Percentiles rank a stretch among this genome's conserved stretches.
Evolutionary conservation across 2,797 vertebrate species (phyloP).

Genomic region (Phyllotis vaccarum): DNA sequence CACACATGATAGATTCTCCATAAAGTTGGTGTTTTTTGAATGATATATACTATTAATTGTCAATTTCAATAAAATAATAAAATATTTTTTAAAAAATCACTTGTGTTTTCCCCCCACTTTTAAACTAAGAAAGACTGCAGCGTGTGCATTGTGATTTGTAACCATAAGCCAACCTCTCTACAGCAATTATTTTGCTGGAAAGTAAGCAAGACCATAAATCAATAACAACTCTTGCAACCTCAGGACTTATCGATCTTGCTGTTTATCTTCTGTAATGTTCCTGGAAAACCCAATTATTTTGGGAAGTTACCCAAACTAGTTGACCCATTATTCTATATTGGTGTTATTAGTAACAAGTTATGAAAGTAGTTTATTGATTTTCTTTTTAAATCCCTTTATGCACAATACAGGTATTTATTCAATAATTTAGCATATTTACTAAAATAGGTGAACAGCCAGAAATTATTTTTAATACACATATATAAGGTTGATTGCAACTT

Average conservation of each 20-base stretch:
- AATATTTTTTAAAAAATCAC: background rate
- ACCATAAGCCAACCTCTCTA: conserved; percentile 58
- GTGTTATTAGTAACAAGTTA: conserved; percentile 64
- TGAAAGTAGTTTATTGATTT: conserved; percentile 71
- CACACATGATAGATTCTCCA: background rate
- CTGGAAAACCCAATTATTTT: conserved; percentile 77
- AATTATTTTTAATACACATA: background rate
- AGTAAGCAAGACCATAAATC: conserved; percentile 75
- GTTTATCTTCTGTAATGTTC: conserved; percentile 77
- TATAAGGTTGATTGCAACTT: conserved; percentile 34
- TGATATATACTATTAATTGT: background rate
- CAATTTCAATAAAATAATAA: conserved; percentile 35
- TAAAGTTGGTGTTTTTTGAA: conserved; percentile 10
- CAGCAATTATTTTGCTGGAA: conserved; percentile 72
- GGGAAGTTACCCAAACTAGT: conserved; percentile 73
- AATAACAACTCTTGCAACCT: conserved; percentile 78
- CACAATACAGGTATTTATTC: conserved; percentile 48
- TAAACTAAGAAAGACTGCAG: conserved; percentile 61
- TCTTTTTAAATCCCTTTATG: conserved; percentile 38
- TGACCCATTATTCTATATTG: conserved; percentile 63
- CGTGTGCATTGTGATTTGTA: conserved; percentile 73
- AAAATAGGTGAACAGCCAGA: background rate
- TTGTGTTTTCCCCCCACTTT: conserved; percentile 14
- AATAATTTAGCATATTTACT: conserved; percentile 55
- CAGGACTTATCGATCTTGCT: conserved; percentile 80